These are phyloP conservation scores for Caenorhabditis brenneri DNA, from an alignment of 1,140 invertebrate species.

Conservation along the genomic window DNA sequence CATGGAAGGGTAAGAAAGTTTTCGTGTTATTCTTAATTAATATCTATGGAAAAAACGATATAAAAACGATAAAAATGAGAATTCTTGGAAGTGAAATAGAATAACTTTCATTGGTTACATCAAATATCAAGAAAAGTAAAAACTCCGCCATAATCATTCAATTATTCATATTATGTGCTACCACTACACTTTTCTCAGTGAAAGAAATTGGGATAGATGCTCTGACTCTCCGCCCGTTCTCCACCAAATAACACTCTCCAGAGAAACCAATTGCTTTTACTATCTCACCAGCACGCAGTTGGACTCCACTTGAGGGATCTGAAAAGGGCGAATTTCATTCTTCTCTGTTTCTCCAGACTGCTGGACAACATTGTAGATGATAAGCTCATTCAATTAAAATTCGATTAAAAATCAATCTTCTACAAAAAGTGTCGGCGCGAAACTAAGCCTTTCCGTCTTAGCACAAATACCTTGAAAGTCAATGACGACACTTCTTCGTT, in stretches of 20 bases:
- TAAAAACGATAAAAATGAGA: neutral
- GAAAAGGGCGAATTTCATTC: neutral
- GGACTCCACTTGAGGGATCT: slow-evolving; percentile 44
- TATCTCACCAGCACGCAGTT: slow-evolving; percentile 45
- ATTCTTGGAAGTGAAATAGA: neutral
- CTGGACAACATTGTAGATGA: neutral
- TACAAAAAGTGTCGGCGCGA: neutral
- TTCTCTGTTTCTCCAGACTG: neutral
- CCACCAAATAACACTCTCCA: slow-evolving; percentile 51
- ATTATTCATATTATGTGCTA: slow-evolving; percentile 42
- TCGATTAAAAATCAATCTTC: neutral
- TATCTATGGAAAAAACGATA: neutral
- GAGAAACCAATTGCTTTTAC: slow-evolving; percentile 48
- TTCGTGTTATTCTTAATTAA: neutral
- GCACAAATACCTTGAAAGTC: slow-evolving; percentile 23
- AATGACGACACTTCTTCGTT: slow-evolving; percentile 37
- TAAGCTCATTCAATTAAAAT: neutral
- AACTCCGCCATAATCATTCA: neutral
- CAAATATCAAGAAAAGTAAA: neutral
- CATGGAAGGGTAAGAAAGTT: neutral
- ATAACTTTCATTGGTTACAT: slow-evolving; percentile 1
- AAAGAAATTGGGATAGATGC: slow-evolving; percentile 47
- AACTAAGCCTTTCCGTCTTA: neutral
- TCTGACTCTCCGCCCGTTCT: slow-evolving; percentile 27
- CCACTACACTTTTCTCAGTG: slow-evolving; percentile 44